Evolutionary conservation across 2,888 invertebrate species (phyloP), one percentile per base, ranked within the genome.

Genomic region (Pachliopta kotzebuea): DNA sequence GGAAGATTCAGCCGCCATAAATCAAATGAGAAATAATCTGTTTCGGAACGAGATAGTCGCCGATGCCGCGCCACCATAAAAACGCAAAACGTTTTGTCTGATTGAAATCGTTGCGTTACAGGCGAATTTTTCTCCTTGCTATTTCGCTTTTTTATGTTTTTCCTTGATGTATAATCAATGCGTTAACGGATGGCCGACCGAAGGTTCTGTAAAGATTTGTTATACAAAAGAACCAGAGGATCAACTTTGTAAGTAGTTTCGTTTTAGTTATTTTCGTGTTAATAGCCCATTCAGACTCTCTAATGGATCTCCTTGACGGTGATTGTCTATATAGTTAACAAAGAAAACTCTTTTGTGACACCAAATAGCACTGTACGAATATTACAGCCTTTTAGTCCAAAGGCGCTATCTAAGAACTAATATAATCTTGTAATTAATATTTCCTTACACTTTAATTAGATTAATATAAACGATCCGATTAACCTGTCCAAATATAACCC

Each of bases 1-100:
- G 86, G 90, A 88, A 87, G 89, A 90, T 89, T 88, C 90, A 84
- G 85, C 84, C 83, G 83, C 84, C 90, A 92, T 92, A 92, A 92
- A 92, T 92, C 92, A 92, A 91, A 92, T 92, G 91, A 92, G 92
- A 86, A 92, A 92, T 92, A 92, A 92, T 92, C 92, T 92, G 90
- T 92, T 88, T 88, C 87, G 88, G 89, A 84, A 86, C 86, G 90
- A 88, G 88, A 92, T 90, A 89, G 90, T 90, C 89, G 87, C 83
- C 83, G 86, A 85, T 84, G 84, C 82, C 82, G 77, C 78, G 83
- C 83, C 85, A 81, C 86, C 86, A 88, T 91, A 91, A 91, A 90
- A 91, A 90, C 90, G 90, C 90, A 88, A 90, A 91, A 84, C 90
- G 90, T 88, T 91, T 90, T 85, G 89, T 86, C 88, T 89, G 90